Conservation (phyloP, 2,113 vertebrate species). For the Taxidea taxus region DNA sequence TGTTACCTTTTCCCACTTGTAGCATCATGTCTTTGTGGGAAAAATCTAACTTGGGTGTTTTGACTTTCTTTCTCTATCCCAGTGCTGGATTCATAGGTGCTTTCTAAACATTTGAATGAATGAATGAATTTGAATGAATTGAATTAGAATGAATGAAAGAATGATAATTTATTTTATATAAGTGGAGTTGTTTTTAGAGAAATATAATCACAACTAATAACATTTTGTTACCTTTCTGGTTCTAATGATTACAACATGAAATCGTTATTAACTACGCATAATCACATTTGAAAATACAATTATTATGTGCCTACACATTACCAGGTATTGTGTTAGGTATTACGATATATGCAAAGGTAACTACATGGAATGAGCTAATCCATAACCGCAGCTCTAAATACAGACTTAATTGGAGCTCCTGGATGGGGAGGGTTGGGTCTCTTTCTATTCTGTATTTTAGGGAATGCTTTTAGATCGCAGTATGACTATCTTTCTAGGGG, state of each 20-base stretch:
- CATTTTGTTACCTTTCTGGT: constrained; percentile 11
- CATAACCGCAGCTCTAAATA: background rate
- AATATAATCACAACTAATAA: background rate
- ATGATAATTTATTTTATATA: background rate
- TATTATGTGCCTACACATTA: background rate
- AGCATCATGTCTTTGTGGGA: background rate
- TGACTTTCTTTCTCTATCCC: background rate
- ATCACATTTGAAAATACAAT: background rate
- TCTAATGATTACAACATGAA: background rate
- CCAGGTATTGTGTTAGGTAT: background rate
- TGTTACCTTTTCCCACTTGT: background rate
- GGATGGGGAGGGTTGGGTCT: background rate
- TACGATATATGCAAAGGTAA: background rate
- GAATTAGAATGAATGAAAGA: background rate
- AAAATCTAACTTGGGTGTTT: background rate
- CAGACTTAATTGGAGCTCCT: background rate
- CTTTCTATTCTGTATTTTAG: background rate
- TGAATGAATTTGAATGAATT: background rate
- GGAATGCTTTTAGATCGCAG: background rate
- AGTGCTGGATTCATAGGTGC: background rate
- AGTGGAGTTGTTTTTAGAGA: background rate
- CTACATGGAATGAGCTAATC: background rate
- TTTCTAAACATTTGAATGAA: background rate
- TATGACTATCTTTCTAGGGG: background rate
- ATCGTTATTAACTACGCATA: background rate